Evolutionary conservation across 2,113 vertebrate species (phyloP).

Genomic region (Plectropomus leopardus): DNA sequence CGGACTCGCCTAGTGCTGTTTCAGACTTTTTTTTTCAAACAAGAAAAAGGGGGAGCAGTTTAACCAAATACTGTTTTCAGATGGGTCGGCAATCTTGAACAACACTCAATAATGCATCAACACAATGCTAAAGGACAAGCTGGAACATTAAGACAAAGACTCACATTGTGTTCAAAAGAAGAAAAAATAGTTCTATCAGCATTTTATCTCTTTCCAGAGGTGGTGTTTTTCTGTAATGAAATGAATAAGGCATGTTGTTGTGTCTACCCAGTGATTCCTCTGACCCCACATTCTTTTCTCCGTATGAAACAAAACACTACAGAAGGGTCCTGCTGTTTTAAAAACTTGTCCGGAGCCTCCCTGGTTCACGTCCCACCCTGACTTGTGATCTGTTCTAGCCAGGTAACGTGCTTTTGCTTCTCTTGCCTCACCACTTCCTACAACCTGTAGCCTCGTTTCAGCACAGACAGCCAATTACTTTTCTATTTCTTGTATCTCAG

Average conservation of each 20-base stretch:
- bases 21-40: constrained; percentile 52
- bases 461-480: constrained; percentile 63
- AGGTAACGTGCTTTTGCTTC: constrained; percentile 64
- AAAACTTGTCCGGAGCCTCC: constrained; percentile 36
- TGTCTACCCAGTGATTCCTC: constrained; percentile 67
- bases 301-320: constrained; percentile 77
- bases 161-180: constrained; percentile 54
- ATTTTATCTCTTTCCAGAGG: constrained; percentile 67
- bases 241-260: constrained; percentile 71
- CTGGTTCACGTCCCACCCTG: constrained; percentile 44
- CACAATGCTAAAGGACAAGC: constrained; percentile 53
- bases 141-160: constrained; percentile 63
- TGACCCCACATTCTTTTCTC: constrained; percentile 48
- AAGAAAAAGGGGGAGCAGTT: constrained; percentile 67
- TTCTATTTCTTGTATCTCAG: constrained; percentile 75
- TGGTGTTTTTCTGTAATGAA: constrained; percentile 67
- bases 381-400: constrained; percentile 58
- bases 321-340: constrained; percentile 67
- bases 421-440: constrained; percentile 59
- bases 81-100: constrained; percentile 77
- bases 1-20: constrained; percentile 57
- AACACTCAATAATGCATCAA: constrained; percentile 60
- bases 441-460: constrained; percentile 72
- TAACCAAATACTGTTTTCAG: constrained; percentile 81
- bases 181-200: constrained; percentile 26